These are phyloP conservation scores for Micrasema longulum DNA, from an alignment of 1,140 invertebrate genomes.

Conservation along the genomic window DNA sequence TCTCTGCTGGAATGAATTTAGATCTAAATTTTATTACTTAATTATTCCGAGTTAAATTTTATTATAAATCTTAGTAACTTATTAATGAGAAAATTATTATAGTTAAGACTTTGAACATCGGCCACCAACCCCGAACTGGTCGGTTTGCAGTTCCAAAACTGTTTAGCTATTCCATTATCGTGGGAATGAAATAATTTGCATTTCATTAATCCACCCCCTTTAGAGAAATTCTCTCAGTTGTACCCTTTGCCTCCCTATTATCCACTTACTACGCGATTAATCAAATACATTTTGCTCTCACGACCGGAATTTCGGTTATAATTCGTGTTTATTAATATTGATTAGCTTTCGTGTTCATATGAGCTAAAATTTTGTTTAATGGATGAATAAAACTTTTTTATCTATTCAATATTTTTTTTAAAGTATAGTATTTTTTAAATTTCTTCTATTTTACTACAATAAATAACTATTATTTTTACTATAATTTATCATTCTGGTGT, in stretches of 20 bases:
- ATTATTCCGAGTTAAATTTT: no score
- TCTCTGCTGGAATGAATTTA: no score
- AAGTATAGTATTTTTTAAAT: no score
- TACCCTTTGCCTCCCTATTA: neutral
- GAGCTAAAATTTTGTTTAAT: neutral
- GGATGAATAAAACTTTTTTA: no score
- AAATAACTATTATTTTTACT: no score
- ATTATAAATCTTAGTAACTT: no score
- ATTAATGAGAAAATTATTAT: no score
- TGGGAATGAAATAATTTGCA: constrained; percentile 52
- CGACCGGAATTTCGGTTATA: constrained; percentile 9
- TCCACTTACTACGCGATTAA: constrained; percentile 11
- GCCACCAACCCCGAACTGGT: neutral
- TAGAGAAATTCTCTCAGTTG: neutral
- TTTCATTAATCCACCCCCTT: constrained; percentile 43
- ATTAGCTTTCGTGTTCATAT: neutral
- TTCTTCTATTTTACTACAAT: no score
- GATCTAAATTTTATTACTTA: no score
- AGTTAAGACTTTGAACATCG: no score
- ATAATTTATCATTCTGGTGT: no score
- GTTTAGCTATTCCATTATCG: constrained; percentile 46
- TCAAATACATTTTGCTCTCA: constrained; percentile 22
- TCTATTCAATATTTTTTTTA: no score
- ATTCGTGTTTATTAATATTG: constrained; percentile 17
- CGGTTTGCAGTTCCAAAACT: neutral